Conservation (phyloP, 2,797 vertebrate genomes). For the Protosalanx chinensis region DNA sequence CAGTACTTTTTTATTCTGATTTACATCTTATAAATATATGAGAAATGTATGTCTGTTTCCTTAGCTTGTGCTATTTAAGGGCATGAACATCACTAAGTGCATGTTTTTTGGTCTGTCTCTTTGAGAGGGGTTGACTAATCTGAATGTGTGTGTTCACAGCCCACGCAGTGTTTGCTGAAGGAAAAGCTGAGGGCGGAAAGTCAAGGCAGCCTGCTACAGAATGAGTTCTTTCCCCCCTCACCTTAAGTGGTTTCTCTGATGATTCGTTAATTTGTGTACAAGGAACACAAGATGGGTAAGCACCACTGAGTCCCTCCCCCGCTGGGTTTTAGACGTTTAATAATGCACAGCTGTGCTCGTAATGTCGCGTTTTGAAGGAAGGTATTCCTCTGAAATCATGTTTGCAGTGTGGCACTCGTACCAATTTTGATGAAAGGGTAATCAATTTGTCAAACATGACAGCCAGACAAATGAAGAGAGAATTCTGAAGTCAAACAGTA, state of each 20-base stretch:
- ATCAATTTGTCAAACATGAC: slow-evolving; percentile 22
- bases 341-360: slow-evolving; percentile 34
- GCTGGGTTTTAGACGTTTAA: slow-evolving; percentile 34
- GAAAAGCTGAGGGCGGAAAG: background rate
- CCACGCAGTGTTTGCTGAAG: background rate
- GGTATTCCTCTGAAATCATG: background rate
- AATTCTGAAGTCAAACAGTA: too few species aligned
- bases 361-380: background rate
- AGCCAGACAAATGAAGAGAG: background rate
- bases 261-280: slow-evolving; percentile 17
- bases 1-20: slow-evolving; percentile 30
- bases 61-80: slow-evolving; percentile 51
- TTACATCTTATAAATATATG: slow-evolving; percentile 66
- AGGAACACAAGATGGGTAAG: slow-evolving; percentile 3
- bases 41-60: slow-evolving; percentile 51
- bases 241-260: slow-evolving; percentile 8
- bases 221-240: slow-evolving; percentile 15
- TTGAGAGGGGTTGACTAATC: slow-evolving; percentile 39
- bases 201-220: background rate
- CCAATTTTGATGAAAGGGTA: slow-evolving; percentile 37
- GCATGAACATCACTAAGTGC: slow-evolving; percentile 20
- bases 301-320: slow-evolving; percentile 10
- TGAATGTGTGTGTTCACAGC: background rate
- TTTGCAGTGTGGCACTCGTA: slow-evolving; percentile 13
- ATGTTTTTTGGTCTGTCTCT: slow-evolving; percentile 10